Base-by-base conservation (phyloP, 35 echinoderm and acorn worm species). In the Strongylocentrotus purpuratus region DNA sequence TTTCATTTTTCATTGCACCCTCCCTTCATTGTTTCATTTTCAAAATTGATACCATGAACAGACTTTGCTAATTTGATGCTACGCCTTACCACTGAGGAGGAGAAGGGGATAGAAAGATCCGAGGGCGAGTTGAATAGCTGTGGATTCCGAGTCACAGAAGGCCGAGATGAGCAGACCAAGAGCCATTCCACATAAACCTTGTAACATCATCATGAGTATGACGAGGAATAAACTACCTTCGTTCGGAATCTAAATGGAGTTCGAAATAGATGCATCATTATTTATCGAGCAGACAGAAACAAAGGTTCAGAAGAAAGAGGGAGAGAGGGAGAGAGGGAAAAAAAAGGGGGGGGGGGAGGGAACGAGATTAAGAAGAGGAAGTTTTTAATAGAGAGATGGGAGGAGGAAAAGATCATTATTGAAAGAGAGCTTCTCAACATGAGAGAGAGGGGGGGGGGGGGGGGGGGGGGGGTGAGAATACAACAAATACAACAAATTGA, bases 31-130 rank as follows among this genome's bases (percentile, higher is more conserved):
- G 28, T 8, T 8, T 86, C 33, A 7, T 11, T 33, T 31, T 86
- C 85, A 31, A 86, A n/a, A 2, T 31, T n/a, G 5, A 86, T 86
- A 31, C 33, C n/a, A n/a, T n/a, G 3, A 5, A 20, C 9, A 7
- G n/a, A 31, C 9, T 86, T 0, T 31, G 11, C 32, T 89, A 89
- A 3, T 17, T 45, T 89, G 12, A 13, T 33, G 9, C 32, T 9
- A 17, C 4, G 35, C 95, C 96, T 99, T 93, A 99, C 98, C 98
- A 94, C 98, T 99, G 7, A 99, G 94, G 4, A 99, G 96, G 28
- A 99, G 78, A 15, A 96, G 96, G 20, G 98, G 98, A 95, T 99
- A 99, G 94, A 99, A 99, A 45, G 96, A 99, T 28, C 98, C 98
- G 28, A 98, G 95, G 0, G 98, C 95, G 33, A 97, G 85, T 70